These are phyloP conservation scores for Caenorhabditis doughertyi DNA, from an alignment of 2,888 invertebrate genomes.

Conservation along the genomic window DNA sequence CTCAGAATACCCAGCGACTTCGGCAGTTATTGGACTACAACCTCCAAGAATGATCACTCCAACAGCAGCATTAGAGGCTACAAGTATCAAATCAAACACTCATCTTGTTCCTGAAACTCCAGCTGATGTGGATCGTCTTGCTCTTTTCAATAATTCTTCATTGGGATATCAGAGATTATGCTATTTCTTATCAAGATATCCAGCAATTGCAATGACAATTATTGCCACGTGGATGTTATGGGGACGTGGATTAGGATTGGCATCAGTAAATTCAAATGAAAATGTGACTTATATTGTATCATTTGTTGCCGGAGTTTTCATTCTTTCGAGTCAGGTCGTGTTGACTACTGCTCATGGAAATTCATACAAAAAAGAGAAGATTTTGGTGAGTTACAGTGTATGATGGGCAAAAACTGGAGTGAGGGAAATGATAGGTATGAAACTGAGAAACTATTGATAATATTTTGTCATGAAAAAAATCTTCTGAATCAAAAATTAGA, in stretches of 20 bases:
- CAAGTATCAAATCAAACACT: background rate
- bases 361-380: constrained; percentile 55
- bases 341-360: constrained; percentile 39
- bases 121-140: constrained; percentile 54
- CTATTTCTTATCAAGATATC: constrained; percentile 50
- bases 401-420: too few relatives aligned
- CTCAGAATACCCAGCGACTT: constrained; percentile 56
- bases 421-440: background rate
- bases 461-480: too few relatives aligned
- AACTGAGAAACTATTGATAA: too few relatives aligned
- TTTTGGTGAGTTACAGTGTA: constrained; percentile 57
- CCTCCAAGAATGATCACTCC: constrained; percentile 45
- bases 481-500: too few relatives aligned
- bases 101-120: constrained; percentile 27
- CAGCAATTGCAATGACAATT: constrained; percentile 60
- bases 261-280: constrained; percentile 45
- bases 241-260: constrained; percentile 61
- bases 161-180: constrained; percentile 60
- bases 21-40: constrained; percentile 51
- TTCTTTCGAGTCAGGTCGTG: constrained; percentile 50
- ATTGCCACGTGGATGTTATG: constrained; percentile 66
- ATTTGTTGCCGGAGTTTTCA: constrained; percentile 53
- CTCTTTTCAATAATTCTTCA: constrained; percentile 59
- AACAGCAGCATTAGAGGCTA: background rate
- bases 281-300: constrained; percentile 60